Conservation (phyloP, 2,797 vertebrate genomes). For the Varecia variegata region DNA sequence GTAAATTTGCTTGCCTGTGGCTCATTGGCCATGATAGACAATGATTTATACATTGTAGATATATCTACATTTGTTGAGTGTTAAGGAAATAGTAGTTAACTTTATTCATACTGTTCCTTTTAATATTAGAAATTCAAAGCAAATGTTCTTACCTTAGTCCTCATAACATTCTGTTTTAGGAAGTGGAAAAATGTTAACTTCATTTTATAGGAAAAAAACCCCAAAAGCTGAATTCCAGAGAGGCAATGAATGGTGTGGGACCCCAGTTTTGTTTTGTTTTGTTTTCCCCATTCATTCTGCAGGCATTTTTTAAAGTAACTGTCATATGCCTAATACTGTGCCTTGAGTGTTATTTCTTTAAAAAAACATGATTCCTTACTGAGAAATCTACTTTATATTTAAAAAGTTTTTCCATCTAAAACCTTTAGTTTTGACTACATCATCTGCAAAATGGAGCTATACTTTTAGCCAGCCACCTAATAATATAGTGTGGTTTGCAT, state of each 20-base stretch:
- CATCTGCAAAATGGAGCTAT: conserved; percentile 37
- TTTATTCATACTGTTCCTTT: conserved; percentile 30
- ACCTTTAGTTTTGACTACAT: conserved; percentile 11
- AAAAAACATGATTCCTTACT: conserved; percentile 1
- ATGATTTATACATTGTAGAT: too few species aligned
- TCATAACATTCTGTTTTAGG: conserved; percentile 3
- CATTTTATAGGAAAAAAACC: conserved; percentile 42
- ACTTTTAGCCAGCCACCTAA: neutral
- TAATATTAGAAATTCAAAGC: conserved; percentile 22
- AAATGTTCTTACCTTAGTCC: conserved; percentile 14
- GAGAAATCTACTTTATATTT: conserved; percentile 13
- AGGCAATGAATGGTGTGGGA: neutral
- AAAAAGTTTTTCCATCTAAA: conserved; percentile 1
- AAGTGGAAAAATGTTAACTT: conserved; percentile 37
- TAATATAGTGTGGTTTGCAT: neutral
- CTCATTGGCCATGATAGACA: neutral
- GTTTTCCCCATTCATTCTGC: neutral
- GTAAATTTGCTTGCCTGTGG: neutral
- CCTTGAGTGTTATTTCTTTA: conserved; percentile 1
- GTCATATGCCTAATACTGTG: neutral
- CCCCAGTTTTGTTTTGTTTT: neutral
- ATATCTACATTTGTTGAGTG: neutral
- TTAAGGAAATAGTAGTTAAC: neutral
- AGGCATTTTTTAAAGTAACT: neutral
- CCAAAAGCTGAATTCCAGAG: neutral